A percentile compares a stretch with the other conserved stretches of the same genome.
phyloP scores from a whole-genome alignment of 1,140 invertebrate genomes.

The Eufriesea mexicana region DNA sequence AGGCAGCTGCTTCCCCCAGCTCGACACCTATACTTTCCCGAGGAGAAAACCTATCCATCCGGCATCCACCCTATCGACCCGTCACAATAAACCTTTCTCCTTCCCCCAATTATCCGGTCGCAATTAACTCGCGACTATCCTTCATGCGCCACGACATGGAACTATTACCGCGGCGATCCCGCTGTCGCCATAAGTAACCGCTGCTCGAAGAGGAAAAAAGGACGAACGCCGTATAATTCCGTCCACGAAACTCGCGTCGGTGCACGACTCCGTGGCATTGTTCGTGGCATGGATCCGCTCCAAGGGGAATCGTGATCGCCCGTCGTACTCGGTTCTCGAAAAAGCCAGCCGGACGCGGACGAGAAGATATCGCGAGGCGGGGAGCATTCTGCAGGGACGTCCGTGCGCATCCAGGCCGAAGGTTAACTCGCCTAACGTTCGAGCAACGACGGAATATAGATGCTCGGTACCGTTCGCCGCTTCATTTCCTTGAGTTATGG shows the following conservation, averaged over 20 bases:
- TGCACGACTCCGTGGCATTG: slow-evolving; percentile 39
- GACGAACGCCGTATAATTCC: slow-evolving; percentile 22
- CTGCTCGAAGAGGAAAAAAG: background rate
- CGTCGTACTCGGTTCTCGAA: slow-evolving; percentile 20
- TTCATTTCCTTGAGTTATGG: slow-evolving; percentile 75
- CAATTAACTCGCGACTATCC: slow-evolving; percentile 16
- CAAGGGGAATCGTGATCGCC: slow-evolving; percentile 43
- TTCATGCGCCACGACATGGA: background rate
- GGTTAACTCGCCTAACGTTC: slow-evolving; percentile 71
- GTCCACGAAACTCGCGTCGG: background rate
- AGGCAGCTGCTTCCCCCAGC: background rate
- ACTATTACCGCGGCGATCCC: background rate
- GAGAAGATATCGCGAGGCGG: slow-evolving; percentile 12
- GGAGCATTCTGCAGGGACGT: slow-evolving; percentile 34
- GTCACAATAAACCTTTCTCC: slow-evolving; percentile 11
- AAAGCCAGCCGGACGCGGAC: background rate
- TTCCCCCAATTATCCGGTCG: background rate
- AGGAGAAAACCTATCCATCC: slow-evolving; percentile 3
- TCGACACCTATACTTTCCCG: slow-evolving; percentile 7
- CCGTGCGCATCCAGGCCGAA: slow-evolving; percentile 55
- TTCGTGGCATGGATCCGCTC: slow-evolving; percentile 3
- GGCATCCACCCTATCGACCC: background rate
- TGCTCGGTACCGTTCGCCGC: slow-evolving; percentile 71
- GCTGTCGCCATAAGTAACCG: slow-evolving; percentile 3
- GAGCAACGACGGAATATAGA: slow-evolving; percentile 64